phyloP scores from a whole-genome alignment of 2,888 invertebrate species.

The Lumbricus terrestris region DNA sequence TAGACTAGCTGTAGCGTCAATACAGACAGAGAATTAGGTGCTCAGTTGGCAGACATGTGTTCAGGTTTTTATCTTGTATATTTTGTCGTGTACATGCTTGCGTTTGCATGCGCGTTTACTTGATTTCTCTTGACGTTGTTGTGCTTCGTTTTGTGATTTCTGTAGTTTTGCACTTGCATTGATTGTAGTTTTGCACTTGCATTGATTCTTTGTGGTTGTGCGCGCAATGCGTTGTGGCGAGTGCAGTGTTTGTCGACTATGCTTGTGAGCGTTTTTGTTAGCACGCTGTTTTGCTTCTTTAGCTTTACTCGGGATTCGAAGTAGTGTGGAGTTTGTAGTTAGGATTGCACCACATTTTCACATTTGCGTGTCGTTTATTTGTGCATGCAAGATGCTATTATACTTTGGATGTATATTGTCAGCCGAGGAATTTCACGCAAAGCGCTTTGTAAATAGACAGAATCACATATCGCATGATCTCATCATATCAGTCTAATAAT shows the following conservation, averaged over 20 bases:
- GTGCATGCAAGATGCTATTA: neutral
- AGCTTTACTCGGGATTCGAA: neutral
- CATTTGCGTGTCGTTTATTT: neutral
- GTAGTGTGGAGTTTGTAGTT: conserved; percentile 3
- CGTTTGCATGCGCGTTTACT: neutral
- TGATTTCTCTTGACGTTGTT: neutral
- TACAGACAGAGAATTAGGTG: neutral
- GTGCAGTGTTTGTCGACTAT: neutral
- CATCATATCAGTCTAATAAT: neutral
- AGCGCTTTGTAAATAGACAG: neutral
- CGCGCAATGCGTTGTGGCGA: neutral
- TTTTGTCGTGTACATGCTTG: neutral
- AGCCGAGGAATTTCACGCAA: neutral
- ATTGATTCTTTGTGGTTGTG: neutral
- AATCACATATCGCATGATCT: conserved; percentile 3
- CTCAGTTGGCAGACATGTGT: neutral
- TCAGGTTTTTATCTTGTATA: neutral
- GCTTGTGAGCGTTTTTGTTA: neutral
- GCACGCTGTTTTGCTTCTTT: neutral
- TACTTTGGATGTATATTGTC: neutral
- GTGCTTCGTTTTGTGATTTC: neutral
- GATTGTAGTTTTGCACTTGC: neutral
- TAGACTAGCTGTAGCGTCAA: no score
- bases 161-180: neutral
- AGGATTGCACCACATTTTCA: neutral